Base-by-base conservation (phyloP, 2,888 invertebrate genomes). In the Incurvaria masculella region DNA sequence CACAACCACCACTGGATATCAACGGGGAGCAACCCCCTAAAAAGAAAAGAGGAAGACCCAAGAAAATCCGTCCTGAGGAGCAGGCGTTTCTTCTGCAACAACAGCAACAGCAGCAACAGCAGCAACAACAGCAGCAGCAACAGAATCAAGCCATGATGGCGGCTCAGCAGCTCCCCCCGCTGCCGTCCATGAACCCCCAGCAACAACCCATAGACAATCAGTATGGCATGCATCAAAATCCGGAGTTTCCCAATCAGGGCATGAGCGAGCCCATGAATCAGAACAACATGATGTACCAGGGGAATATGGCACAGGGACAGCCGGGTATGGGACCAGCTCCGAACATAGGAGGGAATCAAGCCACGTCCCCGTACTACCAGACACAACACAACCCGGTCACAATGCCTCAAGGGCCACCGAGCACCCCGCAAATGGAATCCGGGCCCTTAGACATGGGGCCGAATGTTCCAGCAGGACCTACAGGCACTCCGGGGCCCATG, bases 31-130 rank as follows among this genome's bases (percentile, higher is more conserved):
- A 68, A 61, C 85, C 88, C 52, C 87, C 89, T 52, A 93, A 93
- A 74, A 94, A 94, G 71, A 93, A 94, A 64, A 75, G 94, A 21
- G 93, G 94, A 18, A 81, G 93, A 52, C 93, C 94, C 52, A 94
- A 94, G 72, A 94, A 94, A 72, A 86, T 91, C 17, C 83, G 89
- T 53, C 81, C 84, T 44, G 85, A 85, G 61, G 84, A 82, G 56
- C 80, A 78, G 55, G 82, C 82, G 62, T 79, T 78, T 56, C 63
- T 79, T 51, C 44, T 73, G 59, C 75, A 72, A 59, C 76, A 75
- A 48, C 71, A 71, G 48, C 70, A 71, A 48, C 69, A 68, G 5
- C 69, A 71, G 18, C 68, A 68, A n/a, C 78, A 76, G 46, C 74
- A 73, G 51, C 10, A 27, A 53, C 54, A 51, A 21, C 63, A 60